phyloP scores from a whole-genome alignment of 2,888 invertebrate species.

The Tetragnatha montana region DNA sequence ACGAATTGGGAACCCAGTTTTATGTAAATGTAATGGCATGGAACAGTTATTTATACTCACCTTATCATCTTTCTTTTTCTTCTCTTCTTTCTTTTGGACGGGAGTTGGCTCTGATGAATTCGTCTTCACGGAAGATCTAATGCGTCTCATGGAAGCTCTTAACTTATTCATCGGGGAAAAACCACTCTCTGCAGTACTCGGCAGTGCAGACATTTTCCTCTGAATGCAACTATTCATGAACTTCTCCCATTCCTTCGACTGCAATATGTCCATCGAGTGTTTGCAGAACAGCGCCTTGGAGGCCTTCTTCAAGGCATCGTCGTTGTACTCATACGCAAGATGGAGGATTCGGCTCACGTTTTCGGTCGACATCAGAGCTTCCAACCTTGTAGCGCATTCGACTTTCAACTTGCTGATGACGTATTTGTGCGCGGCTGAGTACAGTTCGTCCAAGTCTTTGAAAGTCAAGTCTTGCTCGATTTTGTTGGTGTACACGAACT shows the following conservation, averaged over 20 bases:
- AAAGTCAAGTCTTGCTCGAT: background rate
- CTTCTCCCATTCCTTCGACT: background rate
- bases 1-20: too few relatives aligned
- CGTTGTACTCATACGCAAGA: background rate
- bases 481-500: background rate
- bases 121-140: too few relatives aligned
- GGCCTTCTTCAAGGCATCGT: background rate
- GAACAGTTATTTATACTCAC: too few relatives aligned
- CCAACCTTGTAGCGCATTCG: background rate
- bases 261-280: background rate
- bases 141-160: too few relatives aligned
- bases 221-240: background rate
- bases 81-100: too few relatives aligned
- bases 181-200: background rate
- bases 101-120: too few relatives aligned
- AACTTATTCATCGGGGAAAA: too few relatives aligned
- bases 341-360: background rate
- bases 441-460: background rate
- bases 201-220: background rate
- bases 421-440: slow-evolving; percentile 6
- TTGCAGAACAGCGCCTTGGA: background rate
- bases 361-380: background rate
- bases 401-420: background rate
- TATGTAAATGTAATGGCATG: too few relatives aligned
- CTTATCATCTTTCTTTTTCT: too few relatives aligned